Base-by-base conservation (phyloP, 2,113 vertebrate genomes). In the Xiphophorus maculatus region DNA sequence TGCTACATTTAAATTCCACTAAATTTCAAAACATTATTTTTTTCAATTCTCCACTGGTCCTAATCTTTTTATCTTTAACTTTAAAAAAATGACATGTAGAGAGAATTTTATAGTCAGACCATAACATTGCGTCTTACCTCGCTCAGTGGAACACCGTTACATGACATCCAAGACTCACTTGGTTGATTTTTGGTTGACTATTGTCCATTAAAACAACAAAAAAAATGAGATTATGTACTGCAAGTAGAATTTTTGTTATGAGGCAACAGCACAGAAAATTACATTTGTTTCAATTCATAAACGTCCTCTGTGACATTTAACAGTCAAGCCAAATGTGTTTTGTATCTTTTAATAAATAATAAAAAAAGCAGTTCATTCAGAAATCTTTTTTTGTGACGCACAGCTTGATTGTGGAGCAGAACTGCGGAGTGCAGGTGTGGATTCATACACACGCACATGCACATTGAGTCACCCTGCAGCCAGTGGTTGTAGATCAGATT, bases 401-500 rank as follows among this genome's bases (percentile, higher is more conserved):
- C 51, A 3, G 17, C 25, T 63, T 48, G 70, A 63, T 48, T 68
- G 32, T 63, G 40, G 76, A 73, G 69, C 63, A 71, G 22, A 0
- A 28, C 8, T 64, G 73, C 42, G 42, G 51, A 72, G 75, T 69
- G 63, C 25, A 73, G 63, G 68, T 77, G 44, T 77, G 71, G 83
- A 76, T 74, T 29, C 63, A 66, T 37, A 17, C 9, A 8, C 65
- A 61, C 35, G 37, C 54, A 54, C 5, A 7, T 71, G 11, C 79
- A 67, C 0, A 15, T 74, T 54, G 35, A 33, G 27, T 75, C 63
- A 8, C 68, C 80, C 84, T 66, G 79, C 66, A 81, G 84, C 80
- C 76, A 85, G 88, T 86, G 83, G 65, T 86, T 87, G 78, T 70
- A 86, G 83, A 91, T 93, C 91, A 89, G 82, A 66, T 91, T 89